Evolutionary conservation across 2,113 vertebrate genomes (phyloP).

Genomic region (Deroptyus accipitrinus): DNA sequence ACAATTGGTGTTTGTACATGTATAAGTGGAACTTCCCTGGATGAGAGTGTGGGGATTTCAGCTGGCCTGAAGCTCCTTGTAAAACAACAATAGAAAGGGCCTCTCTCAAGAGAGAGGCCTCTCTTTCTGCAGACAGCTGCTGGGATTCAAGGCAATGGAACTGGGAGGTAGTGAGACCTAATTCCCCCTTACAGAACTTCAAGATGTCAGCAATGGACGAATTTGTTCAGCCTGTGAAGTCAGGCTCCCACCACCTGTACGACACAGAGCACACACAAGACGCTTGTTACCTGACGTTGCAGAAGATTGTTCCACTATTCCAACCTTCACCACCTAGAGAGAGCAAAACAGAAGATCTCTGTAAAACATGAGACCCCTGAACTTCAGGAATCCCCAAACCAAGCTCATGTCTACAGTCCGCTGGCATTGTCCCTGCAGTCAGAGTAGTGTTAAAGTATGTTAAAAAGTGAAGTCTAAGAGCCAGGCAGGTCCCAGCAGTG

Average conservation of each 20-base stretch:
- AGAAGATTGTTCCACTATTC: constrained; percentile 92
- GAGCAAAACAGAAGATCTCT: background rate
- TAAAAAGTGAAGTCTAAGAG: background rate
- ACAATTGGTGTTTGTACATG: background rate
- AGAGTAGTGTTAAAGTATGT: background rate
- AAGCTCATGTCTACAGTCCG: background rate
- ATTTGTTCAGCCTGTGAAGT: background rate
- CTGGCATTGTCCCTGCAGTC: background rate
- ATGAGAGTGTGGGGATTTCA: background rate
- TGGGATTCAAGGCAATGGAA: background rate
- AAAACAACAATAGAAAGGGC: background rate
- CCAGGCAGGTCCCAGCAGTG: background rate
- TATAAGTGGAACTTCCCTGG: background rate
- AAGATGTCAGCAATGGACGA: background rate
- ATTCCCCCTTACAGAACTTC: background rate
- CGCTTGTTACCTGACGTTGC: constrained; percentile 84
- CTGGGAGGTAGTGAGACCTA: background rate
- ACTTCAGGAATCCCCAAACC: background rate
- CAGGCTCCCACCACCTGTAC: background rate
- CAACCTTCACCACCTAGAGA: constrained; percentile 93
- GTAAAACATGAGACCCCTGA: background rate
- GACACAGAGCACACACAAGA: background rate
- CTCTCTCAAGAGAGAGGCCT: background rate
- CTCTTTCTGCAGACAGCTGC: background rate
- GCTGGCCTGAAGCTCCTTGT: background rate